Conservation (phyloP, 1,140 invertebrate species). For the Orius laevigatus region DNA sequence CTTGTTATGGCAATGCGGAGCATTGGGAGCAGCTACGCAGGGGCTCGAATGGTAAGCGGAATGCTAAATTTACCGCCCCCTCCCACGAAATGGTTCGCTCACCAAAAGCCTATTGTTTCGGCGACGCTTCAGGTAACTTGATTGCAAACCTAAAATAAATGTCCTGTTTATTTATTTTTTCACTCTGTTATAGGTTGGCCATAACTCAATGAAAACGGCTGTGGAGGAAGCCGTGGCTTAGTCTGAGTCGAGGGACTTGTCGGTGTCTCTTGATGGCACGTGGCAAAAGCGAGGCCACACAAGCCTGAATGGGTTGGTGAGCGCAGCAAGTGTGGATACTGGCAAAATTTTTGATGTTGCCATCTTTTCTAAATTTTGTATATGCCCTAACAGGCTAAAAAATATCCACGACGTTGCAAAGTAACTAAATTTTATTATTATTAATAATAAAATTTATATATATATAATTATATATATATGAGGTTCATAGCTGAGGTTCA, state of each 20-base stretch:
- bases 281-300: slow-evolving; percentile 16
- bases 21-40: neutral
- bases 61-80: neutral
- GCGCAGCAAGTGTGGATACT: slow-evolving; percentile 10
- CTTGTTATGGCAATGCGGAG: too few relatives aligned
- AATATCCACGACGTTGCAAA: neutral
- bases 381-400: neutral
- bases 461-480: too few relatives aligned
- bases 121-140: too few relatives aligned
- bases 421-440: too few relatives aligned
- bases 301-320: slow-evolving; percentile 11
- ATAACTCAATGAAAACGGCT: neutral
- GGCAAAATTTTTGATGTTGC: slow-evolving; percentile 15
- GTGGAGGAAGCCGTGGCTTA: neutral
- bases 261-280: slow-evolving; percentile 14
- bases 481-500: too few relatives aligned
- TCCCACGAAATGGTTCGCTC: neutral
- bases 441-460: too few relatives aligned
- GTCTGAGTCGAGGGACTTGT: slow-evolving; percentile 1
- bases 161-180: too few relatives aligned
- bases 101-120: neutral
- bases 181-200: too few relatives aligned
- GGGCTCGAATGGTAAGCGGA: neutral
- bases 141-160: too few relatives aligned
- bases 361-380: slow-evolving; percentile 13